These are phyloP conservation scores for Catocala fraxini DNA, from an alignment of 2,888 invertebrate species.

Conservation along the genomic window DNA sequence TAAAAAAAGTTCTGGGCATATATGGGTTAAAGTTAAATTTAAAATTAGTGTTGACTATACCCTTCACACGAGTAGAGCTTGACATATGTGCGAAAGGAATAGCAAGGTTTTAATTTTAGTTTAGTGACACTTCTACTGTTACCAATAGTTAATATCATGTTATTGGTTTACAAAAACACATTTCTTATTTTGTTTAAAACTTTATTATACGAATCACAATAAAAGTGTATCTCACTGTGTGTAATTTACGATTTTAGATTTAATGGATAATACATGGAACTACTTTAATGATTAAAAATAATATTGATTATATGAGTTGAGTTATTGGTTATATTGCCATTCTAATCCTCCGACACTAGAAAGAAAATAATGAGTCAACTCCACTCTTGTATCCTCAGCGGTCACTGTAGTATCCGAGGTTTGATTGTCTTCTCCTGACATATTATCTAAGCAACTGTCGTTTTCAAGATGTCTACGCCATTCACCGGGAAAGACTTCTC, in stretches of 20 bases:
- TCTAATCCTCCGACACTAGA: conserved; percentile 24
- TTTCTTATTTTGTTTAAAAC: too few relatives aligned
- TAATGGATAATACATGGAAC: conserved; percentile 7
- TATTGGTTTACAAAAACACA: too few relatives aligned
- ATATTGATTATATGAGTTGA: conserved; percentile 17
- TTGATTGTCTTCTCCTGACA: conserved; percentile 29
- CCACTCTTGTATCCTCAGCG: conserved; percentile 28
- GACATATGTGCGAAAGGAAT: too few relatives aligned
- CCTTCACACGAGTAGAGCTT: too few relatives aligned
- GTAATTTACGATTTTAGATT: conserved; percentile 1
- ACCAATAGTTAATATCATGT: too few relatives aligned
- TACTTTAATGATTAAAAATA: conserved; percentile 9
- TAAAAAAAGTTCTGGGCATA: too few relatives aligned
- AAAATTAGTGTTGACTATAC: too few relatives aligned
- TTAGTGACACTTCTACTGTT: too few relatives aligned
- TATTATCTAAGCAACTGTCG: conserved; percentile 21
- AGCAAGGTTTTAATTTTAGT: neutral
- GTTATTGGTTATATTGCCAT: conserved; percentile 34
- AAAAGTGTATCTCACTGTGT: too few relatives aligned
- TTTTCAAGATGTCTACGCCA: conserved; percentile 19
- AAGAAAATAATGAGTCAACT: conserved; percentile 36
- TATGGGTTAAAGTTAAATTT: too few relatives aligned
- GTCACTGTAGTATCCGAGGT: conserved; percentile 16
- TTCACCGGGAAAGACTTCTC: conserved; percentile 32
- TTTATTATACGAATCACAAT: too few relatives aligned